A percentile compares a stretch with the other conserved stretches of the same genome.
Evolutionary conservation across 1,140 invertebrate genomes (phyloP).

Genomic region (Yoshiicerus persimilis): DNA sequence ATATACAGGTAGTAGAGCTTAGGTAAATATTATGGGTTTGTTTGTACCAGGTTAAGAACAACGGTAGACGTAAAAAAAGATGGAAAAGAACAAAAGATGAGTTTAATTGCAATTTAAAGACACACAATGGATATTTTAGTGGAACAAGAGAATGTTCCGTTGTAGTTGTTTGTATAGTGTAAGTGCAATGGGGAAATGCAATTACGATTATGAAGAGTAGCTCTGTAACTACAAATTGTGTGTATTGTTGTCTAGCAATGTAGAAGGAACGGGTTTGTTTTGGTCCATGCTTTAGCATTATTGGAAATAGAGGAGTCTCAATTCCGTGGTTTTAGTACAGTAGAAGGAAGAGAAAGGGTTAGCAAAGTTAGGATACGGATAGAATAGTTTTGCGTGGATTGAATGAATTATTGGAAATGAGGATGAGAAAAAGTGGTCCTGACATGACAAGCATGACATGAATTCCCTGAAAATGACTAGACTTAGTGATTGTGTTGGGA

Average conservation of each 20-base stretch:
- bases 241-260: neutral
- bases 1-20: too few species aligned
- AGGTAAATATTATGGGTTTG: too few species aligned
- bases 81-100: too few species aligned
- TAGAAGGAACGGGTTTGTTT: neutral
- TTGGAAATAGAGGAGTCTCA: neutral
- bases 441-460: conserved; percentile 20
- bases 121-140: too few species aligned
- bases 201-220: neutral
- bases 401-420: conserved; percentile 24
- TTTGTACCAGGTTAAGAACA: too few species aligned
- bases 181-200: neutral
- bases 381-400: neutral
- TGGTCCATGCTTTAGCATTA: neutral
- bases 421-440: conserved; percentile 20
- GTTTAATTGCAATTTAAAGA: too few species aligned
- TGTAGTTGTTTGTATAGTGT: neutral
- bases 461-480: neutral
- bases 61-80: too few species aligned
- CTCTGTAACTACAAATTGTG: neutral
- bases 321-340: too few species aligned
- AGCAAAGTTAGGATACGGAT: neutral
- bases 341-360: too few species aligned
- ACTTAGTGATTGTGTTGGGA: neutral
- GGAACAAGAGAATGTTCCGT: neutral